A percentile compares a stretch with the other conserved stretches of the same genome.
Evolutionary conservation across 2,888 invertebrate species (phyloP).

Genomic region (Acanthosepion pharaonis): DNA sequence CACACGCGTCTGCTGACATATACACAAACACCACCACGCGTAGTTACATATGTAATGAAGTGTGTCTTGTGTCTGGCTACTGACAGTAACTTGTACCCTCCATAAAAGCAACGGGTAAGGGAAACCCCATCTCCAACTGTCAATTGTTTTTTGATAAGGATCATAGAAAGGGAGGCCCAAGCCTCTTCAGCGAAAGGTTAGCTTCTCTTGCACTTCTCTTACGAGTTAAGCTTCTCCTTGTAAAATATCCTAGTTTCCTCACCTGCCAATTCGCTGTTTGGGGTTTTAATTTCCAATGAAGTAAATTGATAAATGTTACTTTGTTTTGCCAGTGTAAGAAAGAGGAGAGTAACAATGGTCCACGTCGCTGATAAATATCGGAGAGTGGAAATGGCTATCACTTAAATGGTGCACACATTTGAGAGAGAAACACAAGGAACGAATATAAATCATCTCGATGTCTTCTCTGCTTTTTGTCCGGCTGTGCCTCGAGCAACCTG

Average conservation of each 20-base stretch:
- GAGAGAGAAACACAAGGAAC: neutral
- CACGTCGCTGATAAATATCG: neutral
- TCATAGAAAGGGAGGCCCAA: neutral
- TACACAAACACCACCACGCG: neutral
- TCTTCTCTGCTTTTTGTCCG: neutral
- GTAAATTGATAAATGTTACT: neutral
- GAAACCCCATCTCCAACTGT: neutral
- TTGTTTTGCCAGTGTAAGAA: neutral
- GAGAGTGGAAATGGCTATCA: neutral
- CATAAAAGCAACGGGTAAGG: neutral
- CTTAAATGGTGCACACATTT: neutral
- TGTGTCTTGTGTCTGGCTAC: neutral
- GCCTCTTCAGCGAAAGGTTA: neutral
- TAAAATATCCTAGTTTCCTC: neutral
- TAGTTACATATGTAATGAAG: neutral
- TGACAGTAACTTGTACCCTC: conserved; percentile 12
- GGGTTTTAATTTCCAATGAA: conserved; percentile 8
- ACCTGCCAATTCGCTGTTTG: neutral
- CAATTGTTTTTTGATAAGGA: conserved; percentile 9
- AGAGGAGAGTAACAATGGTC: neutral
- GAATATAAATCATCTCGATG: conserved; percentile 5
- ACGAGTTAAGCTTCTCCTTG: neutral
- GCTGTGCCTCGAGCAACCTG: neutral
- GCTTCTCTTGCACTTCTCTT: neutral
- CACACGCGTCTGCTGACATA: neutral